Evolutionary conservation across 2,888 invertebrate genomes (phyloP), one percentile per base, ranked within the genome.

Genomic region (Agrotis exclamationis): DNA sequence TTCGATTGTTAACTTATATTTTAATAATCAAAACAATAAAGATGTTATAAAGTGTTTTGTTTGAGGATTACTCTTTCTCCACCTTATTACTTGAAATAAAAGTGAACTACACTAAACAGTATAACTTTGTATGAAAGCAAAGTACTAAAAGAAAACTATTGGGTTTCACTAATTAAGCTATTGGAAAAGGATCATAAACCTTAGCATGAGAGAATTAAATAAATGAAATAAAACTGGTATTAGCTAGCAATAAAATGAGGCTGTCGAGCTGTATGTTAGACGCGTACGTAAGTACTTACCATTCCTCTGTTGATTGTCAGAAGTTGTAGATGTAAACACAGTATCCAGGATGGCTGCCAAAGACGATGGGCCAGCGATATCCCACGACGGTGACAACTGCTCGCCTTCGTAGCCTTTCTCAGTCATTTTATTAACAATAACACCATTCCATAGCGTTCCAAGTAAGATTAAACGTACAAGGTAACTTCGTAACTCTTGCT

Each of bases 261-360:
- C 9, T 47, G 44, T 22, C 18, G 45, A 66, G 63, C 60, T 63
- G 28, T 39, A 56, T 14, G n/a, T 56, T 69, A 63, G 11, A 11
- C 1, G 39, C 39, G 39, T 50, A 65, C 24, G 11, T 54, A 51
- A 47, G 33, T 72, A 68, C 33, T 68, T 92, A 95, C 96, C 96
- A 91, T 92, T 94, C 84, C 92, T 92, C 64, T 90, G 89, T 81
- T 90, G 93, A 85, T 85, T 92, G 77, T 94, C 94, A 79, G 93
- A 92, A 60, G 96, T 95, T 70, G 96, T 95, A 74, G 97, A 97
- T 77, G 97, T 96, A 88, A 97, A 97, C 75, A 97, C 97, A 75
- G 97, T 97, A 88, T 97, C 97, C 82, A 97, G 95, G 88, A 97
- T 97, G 89, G 97, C 97, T 64, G 96, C 97, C 82, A 97, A 87